Conservation (phyloP, 2,113 vertebrate genomes). For the Psettodes erumei region DNA sequence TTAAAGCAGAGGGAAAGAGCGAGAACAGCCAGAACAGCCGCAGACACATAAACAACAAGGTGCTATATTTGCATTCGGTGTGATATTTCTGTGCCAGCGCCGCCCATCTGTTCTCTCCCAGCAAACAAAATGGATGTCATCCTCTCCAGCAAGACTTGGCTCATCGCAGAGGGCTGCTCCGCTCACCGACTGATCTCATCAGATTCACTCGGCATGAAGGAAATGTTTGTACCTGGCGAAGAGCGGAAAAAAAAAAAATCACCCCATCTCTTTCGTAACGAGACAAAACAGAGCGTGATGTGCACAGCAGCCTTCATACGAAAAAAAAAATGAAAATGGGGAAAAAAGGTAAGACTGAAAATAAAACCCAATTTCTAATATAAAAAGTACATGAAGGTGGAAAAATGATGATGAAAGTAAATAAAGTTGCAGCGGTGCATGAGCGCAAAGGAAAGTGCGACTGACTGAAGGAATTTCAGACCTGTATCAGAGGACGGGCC, state of each 20-base stretch:
- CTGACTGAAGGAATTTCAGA: no score
- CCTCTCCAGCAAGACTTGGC: conserved; percentile 32
- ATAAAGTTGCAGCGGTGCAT: no score
- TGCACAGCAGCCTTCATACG: no score
- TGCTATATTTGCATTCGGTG: conserved; percentile 80
- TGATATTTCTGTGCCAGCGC: conserved; percentile 72
- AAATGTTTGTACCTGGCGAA: conserved; percentile 1
- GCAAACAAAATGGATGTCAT: conserved; percentile 59
- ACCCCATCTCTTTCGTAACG: no score
- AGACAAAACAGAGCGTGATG: no score
- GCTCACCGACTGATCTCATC: conserved; percentile 15
- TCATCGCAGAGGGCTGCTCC: conserved; percentile 39
- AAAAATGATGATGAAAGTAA: no score
- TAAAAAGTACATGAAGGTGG: no score
- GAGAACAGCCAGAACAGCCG: conserved; percentile 70
- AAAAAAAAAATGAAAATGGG: no score
- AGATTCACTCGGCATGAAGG: neutral
- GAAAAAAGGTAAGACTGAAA: no score
- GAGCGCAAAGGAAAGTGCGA: no score
- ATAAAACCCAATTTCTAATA: no score
- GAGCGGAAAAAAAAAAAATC: no score
- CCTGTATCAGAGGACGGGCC: neutral
- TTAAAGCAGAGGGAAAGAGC: conserved; percentile 64
- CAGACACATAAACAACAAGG: conserved; percentile 73
- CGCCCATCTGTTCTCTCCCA: conserved; percentile 77